Base-by-base conservation (phyloP, 2,888 invertebrate genomes). In the Lasioglossum malachurum region DNA sequence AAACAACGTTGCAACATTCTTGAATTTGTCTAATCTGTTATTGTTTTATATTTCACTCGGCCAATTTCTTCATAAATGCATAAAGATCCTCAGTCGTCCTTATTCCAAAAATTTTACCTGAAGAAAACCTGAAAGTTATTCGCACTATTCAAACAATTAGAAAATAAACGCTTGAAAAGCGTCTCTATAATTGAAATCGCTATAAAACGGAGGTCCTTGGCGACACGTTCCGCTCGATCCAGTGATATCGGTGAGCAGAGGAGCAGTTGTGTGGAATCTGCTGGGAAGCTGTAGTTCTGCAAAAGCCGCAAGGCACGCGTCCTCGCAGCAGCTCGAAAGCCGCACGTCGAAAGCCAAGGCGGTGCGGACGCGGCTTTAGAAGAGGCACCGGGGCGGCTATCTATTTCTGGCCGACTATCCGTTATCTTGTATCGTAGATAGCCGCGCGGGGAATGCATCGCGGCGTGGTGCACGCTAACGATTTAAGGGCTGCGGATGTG, bases 401-500 rank as follows among this genome's bases (percentile, higher is more conserved):
- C 88, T 90, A 87, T 87, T 90, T 88, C 81, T 83, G 72, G 71
- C 38, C 44, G 73, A 38, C 75, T 80, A 82, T 88, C 78, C 83
- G 83, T 90, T 90, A 90, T 88, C 90, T 90, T 83, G 88, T 82
- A 89, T 90, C 90, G 82, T 73, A 80, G 87, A 86, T 87, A 84
- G 87, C 82, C 86, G 80, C 86, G 86, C 77, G 82, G 82, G 76
- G 90, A 88, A 88, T 90, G 88, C 86, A 81, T 78, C 84, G 82
- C 78, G 77, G 80, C 82, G 60, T 67, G 73, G 64, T 76, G 86
- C 79, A 84, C 77, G 76, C 78, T 79, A 74, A 86, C 88, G 88
- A 89, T 88, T 89, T 89, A 89, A 90, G 89, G 88, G 82, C 79
- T 88, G 83, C 88, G 88, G 88, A 90, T 90, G 84, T 86, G 77